Base-by-base conservation (phyloP, 2,888 invertebrate species). In the Reticulitermes lucifugus region DNA sequence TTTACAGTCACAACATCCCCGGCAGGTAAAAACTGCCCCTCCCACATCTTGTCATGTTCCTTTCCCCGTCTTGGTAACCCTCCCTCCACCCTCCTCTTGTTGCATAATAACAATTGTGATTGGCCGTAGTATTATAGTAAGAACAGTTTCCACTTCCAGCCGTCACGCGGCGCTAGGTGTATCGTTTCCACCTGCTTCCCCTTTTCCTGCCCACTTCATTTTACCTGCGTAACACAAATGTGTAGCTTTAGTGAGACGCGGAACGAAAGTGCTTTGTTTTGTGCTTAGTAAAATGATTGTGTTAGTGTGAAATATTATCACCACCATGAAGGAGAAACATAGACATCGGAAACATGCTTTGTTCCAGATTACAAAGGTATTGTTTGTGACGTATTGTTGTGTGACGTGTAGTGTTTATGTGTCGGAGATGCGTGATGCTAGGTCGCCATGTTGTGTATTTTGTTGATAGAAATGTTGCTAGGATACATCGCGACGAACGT, bases 291-390 rank as follows among this genome's bases (percentile, higher is more conserved):
- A 77, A 77, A 77, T 77, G 77, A 18, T 46, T 12, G 51, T 77
- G 51, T 41, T 46, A 10, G 43, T 77, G 77, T 77, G 77, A 77
- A 77, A 77, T 41, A 77, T 77, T 51, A 35, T 46, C 14, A 71
- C 0, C 77, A 70, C 41, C 18, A 87, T 87, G 86, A 87, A 86
- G 85, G 86, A 86, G 71, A 86, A 85, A 65, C 73, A 82, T 70
- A 70, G 85, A 29, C 85, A 86, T 75, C 81, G 85, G 25, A 83
- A 75, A 75, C 86, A 87, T 83, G 95, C 96, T 88, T 92, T 96
- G 86, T 95, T 94, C 90, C 95, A 96, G 91, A 94, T 95, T 89
- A 94, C 95, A 84, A 95, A 95, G 95, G 96, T 96, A 77, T 22
- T 6, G 77, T 77, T 0, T 46, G 43, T 46, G 21, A 2, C 46